Base-by-base conservation (phyloP, 1,140 invertebrate genomes). In the Ladona fulva region DNA sequence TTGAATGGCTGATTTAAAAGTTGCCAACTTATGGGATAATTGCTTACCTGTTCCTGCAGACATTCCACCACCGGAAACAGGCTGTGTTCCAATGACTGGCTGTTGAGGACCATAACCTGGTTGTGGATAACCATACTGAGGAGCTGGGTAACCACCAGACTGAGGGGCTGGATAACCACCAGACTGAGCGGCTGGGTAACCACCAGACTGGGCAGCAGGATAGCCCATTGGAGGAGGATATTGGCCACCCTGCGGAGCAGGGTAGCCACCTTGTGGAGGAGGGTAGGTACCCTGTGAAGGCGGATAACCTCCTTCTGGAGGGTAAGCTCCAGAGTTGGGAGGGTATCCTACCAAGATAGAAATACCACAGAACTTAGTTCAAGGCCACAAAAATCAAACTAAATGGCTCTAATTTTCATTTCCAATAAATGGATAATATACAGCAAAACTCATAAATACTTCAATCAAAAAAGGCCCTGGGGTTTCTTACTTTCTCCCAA, bases 51-150 rank as follows among this genome's bases (percentile, higher is more conserved):
- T 3, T 19, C 24, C 24, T n/a, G n/a, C n/a, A 10, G 74, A 16
- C 25, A 25, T 75, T 25, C 74, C 74, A 24, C 24, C 25, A 24
- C 74, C 25, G n/a, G 75, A 7, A 19, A 14, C 59, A 76, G 78
- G 78, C 25, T 78, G 78, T 25, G 25, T 22, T 29, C 44, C 75
- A 14, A 78, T 78, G 42, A 75, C 25, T 14, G 25, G 25, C n/a
- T 25, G 78, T 22, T 76, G 78, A 12, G 42, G 42, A 16, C n/a
- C n/a, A 75, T 76, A 78, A 24, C 1, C n/a, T 10, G 75, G 25
- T 44, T 52, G 74, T 1, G 74, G 73, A 52, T 37, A 42, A 8
- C 22, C 52, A 59, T 74, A 44, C 0, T 24, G 77, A 37, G 77
- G 73, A 8, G 66, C 29, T 11, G 76, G 42, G n/a, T 77, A 74